A percentile compares a stretch with the other conserved stretches of the same genome.
Conservation (phyloP, 2,888 invertebrate species). For the Nomada goodeniana region DNA sequence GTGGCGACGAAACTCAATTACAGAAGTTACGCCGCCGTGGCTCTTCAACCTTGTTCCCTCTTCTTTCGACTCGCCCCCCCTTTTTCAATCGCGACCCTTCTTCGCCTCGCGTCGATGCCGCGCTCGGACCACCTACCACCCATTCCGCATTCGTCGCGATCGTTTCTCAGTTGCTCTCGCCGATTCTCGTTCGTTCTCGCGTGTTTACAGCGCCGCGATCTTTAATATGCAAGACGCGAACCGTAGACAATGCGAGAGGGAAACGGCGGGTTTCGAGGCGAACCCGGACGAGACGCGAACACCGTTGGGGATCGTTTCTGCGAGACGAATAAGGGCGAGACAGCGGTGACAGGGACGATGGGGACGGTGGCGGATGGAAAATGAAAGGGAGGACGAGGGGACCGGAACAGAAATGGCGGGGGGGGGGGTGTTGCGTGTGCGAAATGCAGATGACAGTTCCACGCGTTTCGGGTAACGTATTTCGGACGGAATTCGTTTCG, state of each 20-base stretch:
- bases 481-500: constrained; percentile 47
- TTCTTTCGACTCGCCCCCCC: constrained; percentile 9
- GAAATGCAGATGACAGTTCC: constrained; percentile 66
- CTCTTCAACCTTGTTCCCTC: constrained; percentile 51
- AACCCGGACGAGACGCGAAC: constrained; percentile 15
- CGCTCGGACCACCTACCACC: constrained; percentile 30
- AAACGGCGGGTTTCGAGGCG: constrained; percentile 59
- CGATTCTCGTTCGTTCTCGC: constrained; percentile 1
- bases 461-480: constrained; percentile 50
- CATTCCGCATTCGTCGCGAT: background rate
- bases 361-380: constrained; percentile 11
- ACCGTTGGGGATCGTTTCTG: constrained; percentile 59
- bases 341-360: constrained; percentile 45
- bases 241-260: constrained; percentile 69
- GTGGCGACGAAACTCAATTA: constrained; percentile 82
- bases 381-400: constrained; percentile 9
- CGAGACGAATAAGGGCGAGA: constrained; percentile 52
- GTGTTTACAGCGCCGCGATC: constrained; percentile 33
- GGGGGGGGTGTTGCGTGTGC: constrained; percentile 35
- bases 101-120: constrained; percentile 36
- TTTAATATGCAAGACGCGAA: constrained; percentile 69
- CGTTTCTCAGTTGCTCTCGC: constrained; percentile 24
- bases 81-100: constrained; percentile 36
- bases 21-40: constrained; percentile 79
- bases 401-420: background rate